Base-by-base conservation (phyloP, 2,888 invertebrate species). In the Didymodactylos carnosus region DNA sequence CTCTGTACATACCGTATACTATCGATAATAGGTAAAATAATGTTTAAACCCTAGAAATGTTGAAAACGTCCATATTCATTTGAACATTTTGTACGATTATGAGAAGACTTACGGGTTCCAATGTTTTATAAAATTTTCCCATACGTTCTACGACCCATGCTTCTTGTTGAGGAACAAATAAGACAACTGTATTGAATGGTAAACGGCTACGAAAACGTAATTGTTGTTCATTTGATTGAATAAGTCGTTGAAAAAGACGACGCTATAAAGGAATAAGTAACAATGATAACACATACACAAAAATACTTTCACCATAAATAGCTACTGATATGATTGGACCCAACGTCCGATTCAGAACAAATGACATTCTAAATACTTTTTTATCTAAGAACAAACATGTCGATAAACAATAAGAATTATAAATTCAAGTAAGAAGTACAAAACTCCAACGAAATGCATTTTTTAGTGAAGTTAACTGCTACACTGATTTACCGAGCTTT, bases 161-260 rank as follows among this genome's bases (percentile, higher is more conserved):
- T 88, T 98, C 95, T 87, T 99, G 98, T 83, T 98, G 97, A 6
- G 98, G 98, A 29, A 98, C 98, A 86, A 98, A 98, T 88, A 95
- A 89, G 75, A 98, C 85, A 76, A 92, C 85, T 11, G 94, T 94
- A 85, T 98, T 98, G 69, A 92, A 84, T 0, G 94, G 93, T 43
- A 75, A 70, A 39, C 62, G 69, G 69, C 39, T 35, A 40, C 39
- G 40, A 39, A 73, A 62, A 39, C 41, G 62, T 29, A 19, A 35
- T 35, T 62, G 53, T 27, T 62, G 53, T 62, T 62, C 35, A 35
- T 8, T 29, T 35, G 53, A 8, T 1, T 27, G 29, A 35, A 62
- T 62, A 7, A 25, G 29, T 27, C 53, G 53, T 62, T 62, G 53
- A 35, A 62, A 35, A 16, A 62, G 29, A 19, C 53, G 53, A 13